These are phyloP conservation scores for Limenitis arthemis DNA, from an alignment of 2,888 invertebrate genomes.

Conservation along the genomic window DNA sequence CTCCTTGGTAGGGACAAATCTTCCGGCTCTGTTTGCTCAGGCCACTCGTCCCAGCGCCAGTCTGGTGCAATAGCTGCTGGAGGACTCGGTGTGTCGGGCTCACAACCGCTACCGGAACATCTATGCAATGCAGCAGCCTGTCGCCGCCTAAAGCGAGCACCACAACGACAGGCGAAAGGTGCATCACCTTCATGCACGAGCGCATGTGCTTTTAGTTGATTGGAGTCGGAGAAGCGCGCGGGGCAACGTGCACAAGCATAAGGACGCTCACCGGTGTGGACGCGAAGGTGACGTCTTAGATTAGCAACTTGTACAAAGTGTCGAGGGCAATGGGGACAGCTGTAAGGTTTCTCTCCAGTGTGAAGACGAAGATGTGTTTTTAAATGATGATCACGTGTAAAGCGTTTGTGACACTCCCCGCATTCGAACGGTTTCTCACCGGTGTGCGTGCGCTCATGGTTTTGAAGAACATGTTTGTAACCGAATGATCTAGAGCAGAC, in stretches of 20 bases:
- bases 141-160: constrained; percentile 84
- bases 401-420: constrained; percentile 91
- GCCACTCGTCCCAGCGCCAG: constrained; percentile 70
- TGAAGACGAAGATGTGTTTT: constrained; percentile 95
- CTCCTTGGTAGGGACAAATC: constrained; percentile 82
- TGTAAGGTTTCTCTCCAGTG: constrained; percentile 94
- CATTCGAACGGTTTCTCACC: constrained; percentile 96
- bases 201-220: constrained; percentile 91
- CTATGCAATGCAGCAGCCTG: constrained; percentile 92
- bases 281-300: constrained; percentile 87
- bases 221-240: constrained; percentile 91
- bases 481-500: constrained; percentile 91
- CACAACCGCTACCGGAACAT: constrained; percentile 71
- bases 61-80: constrained; percentile 57
- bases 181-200: constrained; percentile 93
- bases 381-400: constrained; percentile 93
- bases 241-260: constrained; percentile 90
- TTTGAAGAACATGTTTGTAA: constrained; percentile 95
- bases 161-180: constrained; percentile 89
- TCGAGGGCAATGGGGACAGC: constrained; percentile 91
- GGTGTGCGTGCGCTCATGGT: constrained; percentile 95
- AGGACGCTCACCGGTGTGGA: constrained; percentile 93
- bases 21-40: constrained; percentile 93
- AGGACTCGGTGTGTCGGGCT: constrained; percentile 56
- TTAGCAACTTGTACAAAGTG: constrained; percentile 96